phyloP scores from a whole-genome alignment of 2,888 invertebrate genomes.

The Selenia dentaria region DNA sequence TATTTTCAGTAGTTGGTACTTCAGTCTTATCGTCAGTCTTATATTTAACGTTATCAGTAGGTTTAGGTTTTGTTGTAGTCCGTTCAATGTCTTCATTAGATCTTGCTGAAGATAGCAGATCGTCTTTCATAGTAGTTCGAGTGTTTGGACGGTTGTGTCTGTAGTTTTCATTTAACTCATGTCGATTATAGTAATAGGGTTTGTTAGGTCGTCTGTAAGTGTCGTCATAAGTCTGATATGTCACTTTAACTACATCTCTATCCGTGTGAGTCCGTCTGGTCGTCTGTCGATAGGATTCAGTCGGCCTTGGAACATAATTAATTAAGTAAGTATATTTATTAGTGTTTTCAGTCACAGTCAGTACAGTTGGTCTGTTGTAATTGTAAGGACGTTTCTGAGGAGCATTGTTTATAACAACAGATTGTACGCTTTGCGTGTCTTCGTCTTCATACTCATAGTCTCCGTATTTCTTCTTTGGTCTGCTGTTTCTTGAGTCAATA shows the following conservation, averaged over 20 bases:
- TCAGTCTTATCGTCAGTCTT: slow-evolving; percentile 34
- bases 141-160: slow-evolving; percentile 56
- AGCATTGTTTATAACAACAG: slow-evolving; percentile 68
- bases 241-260: slow-evolving; percentile 75
- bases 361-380: slow-evolving; percentile 56
- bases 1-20: slow-evolving; percentile 61
- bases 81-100: slow-evolving; percentile 60
- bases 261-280: slow-evolving; percentile 65
- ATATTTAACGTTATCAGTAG: slow-evolving; percentile 27
- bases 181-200: slow-evolving; percentile 67
- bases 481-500: slow-evolving; percentile 47
- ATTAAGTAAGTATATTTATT: slow-evolving; percentile 80
- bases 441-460: slow-evolving; percentile 63
- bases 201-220: slow-evolving; percentile 73
- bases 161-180: slow-evolving; percentile 49
- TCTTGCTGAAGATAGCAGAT: slow-evolving; percentile 64
- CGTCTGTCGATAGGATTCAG: slow-evolving; percentile 73
- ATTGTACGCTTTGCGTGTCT: slow-evolving; percentile 70
- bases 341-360: slow-evolving; percentile 76
- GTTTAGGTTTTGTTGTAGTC: slow-evolving; percentile 20
- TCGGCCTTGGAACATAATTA: slow-evolving; percentile 80
- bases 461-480: slow-evolving; percentile 53
- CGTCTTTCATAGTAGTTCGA: slow-evolving; percentile 45
- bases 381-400: slow-evolving; percentile 67
- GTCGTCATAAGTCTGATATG: slow-evolving; percentile 76